Evolutionary conservation across 2,113 vertebrate species (phyloP), one percentile per base, ranked within the genome.

Genomic region (Nansenia antarctica): DNA sequence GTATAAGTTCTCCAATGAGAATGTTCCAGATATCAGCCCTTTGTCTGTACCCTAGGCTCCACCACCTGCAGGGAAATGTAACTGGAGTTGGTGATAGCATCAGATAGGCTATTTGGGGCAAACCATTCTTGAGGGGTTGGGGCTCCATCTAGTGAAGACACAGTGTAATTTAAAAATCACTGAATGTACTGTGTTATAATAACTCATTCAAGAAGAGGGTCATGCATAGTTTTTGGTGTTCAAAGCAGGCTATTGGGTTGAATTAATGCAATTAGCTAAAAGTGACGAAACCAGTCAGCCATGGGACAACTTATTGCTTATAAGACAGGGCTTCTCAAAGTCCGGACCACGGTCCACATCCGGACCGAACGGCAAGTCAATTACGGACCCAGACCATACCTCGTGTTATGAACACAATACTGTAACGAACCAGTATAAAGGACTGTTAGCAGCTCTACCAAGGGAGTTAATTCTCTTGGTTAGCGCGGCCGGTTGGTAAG

Each of bases 91-190:
- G 4, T 20, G 15, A 35, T 29, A 37, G n/a, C n/a, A 34, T 35
- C 29, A 22, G 2, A 26, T 34, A 22, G 5, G 5, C 12, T 57
- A 58, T 29, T 22, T 26, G 39, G 37, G 18, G 34, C 20, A 27
- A 27, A 27, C 6, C 2, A 3, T 9, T 24, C 9, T 1, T 15
- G 26, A 60, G 27, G 26, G 26, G 5, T 37, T 35, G 42, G 47
- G 30, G 59, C 69, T 54, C 69, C 69, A 62, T 47, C 69, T 54
- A 70, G 69, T 70, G 69, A 47, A 53, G 15, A 39, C 29, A 29
- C 2, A 27, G 20, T 62, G 69, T 42, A 29, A 63, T 34, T 63
- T 6, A 57, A n/a, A n/a, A n/a, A 15, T 27, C 27, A 7, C 18
- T 57, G 54, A 29, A 5, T 9, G 6, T 57, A 12, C 4, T 29